phyloP scores from a whole-genome alignment of 2,113 vertebrate species.

The Theristicus caerulescens region DNA sequence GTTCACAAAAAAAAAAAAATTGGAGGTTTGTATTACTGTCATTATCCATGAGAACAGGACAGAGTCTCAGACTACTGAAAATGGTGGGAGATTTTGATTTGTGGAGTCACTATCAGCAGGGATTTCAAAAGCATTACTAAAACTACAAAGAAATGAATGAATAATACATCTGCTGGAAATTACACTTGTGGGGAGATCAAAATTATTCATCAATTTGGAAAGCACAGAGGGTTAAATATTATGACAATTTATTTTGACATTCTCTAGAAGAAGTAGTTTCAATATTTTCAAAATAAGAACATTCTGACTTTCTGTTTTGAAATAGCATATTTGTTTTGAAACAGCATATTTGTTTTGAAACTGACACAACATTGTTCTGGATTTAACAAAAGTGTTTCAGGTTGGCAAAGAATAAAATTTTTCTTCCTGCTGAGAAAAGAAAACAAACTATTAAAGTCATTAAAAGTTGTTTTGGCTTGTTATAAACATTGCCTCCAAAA shows the following conservation, averaged over 20 bases:
- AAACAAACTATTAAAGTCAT: not conserved
- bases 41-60: not conserved
- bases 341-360: slow-evolving; percentile 18
- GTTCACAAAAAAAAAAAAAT: not conserved
- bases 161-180: not conserved
- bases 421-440: not conserved
- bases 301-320: not conserved
- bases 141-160: not conserved
- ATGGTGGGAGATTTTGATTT: not conserved
- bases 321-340: slow-evolving; percentile 26
- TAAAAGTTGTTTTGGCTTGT: not conserved
- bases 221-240: slow-evolving; percentile 9
- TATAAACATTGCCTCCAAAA: not conserved
- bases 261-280: not conserved
- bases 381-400: slow-evolving; percentile 12
- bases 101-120: not conserved
- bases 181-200: not conserved
- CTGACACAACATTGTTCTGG: not conserved
- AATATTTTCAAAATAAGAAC: slow-evolving; percentile 19
- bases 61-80: not conserved
- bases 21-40: not conserved
- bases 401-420: not conserved
- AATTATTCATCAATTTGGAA: slow-evolving; percentile 14
- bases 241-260: slow-evolving; percentile 37
- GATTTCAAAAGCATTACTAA: not conserved